These are phyloP conservation scores for Pachyrhynchus sulphureomaculatus DNA, from an alignment of 1,140 invertebrate genomes.

Conservation along the genomic window DNA sequence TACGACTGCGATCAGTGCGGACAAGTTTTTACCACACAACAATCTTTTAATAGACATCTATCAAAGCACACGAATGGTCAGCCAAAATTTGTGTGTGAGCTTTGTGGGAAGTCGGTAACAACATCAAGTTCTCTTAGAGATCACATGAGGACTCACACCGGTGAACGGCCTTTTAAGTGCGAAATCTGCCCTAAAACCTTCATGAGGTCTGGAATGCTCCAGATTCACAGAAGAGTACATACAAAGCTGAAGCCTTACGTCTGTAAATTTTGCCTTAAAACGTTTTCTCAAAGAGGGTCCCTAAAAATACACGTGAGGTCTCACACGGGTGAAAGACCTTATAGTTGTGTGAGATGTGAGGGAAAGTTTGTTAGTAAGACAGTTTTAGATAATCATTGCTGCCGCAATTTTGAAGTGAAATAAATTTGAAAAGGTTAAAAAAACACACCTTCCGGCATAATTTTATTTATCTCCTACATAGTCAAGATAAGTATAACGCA, in stretches of 20 bases:
- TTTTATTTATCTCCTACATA: no score
- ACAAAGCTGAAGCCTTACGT: constrained; percentile 73
- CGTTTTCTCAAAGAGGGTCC: constrained; percentile 49
- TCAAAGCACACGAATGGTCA: not conserved
- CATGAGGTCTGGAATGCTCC: constrained; percentile 50
- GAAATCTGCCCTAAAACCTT: constrained; percentile 55
- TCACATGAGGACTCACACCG: constrained; percentile 58
- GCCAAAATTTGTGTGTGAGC: not conserved
- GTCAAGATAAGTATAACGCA: no score
- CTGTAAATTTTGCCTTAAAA: constrained; percentile 66
- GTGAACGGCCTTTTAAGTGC: constrained; percentile 54
- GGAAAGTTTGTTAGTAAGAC: constrained; percentile 66
- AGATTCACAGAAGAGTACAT: constrained; percentile 58
- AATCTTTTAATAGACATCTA: not conserved
- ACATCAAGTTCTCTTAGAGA: constrained; percentile 51
- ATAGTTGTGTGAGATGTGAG: constrained; percentile 61
- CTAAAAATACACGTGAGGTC: constrained; percentile 47
- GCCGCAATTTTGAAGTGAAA: no score
- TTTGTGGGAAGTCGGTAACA: constrained; percentile 55
- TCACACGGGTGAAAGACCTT: constrained; percentile 63
- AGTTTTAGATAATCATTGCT: constrained; percentile 9
- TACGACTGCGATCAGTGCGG: not conserved
- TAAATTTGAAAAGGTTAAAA: no score
- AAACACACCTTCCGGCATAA: no score
- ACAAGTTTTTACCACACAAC: not conserved